These are phyloP conservation scores for Salmo trutta DNA, from an alignment of 2,797 vertebrate genomes.

Conservation along the genomic window DNA sequence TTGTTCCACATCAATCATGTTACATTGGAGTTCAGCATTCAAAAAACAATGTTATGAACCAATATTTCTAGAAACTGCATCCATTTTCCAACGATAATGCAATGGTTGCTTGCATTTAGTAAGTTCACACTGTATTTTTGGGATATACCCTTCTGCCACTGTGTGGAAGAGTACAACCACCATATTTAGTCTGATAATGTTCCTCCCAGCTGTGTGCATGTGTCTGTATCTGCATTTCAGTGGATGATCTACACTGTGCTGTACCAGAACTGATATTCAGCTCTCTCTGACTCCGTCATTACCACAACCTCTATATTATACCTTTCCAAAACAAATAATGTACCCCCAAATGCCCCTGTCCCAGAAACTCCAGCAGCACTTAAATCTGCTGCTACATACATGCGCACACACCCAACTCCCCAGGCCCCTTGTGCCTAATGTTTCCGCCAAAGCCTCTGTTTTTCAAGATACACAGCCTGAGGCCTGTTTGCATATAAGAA, in stretches of 20 bases:
- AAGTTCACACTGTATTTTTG: constrained; percentile 18
- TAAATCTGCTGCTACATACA: constrained; percentile 39
- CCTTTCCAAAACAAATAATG: constrained; percentile 53
- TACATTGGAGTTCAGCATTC: background rate
- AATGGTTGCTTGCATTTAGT: background rate
- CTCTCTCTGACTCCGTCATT: constrained; percentile 30
- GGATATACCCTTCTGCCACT: constrained; percentile 39
- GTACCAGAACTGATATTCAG: constrained; percentile 37
- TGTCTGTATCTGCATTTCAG: constrained; percentile 46
- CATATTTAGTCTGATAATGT: constrained; percentile 51
- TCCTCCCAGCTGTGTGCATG: constrained; percentile 48
- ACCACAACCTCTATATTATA: constrained; percentile 40
- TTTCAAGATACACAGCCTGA: constrained; percentile 32
- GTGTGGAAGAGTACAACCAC: constrained; percentile 49
- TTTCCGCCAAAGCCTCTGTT: constrained; percentile 16
- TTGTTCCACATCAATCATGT: background rate
- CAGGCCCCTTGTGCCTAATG: constrained; percentile 31
- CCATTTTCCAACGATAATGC: background rate
- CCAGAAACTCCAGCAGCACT: constrained; percentile 35
- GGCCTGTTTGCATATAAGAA: constrained; percentile 28
- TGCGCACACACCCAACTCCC: constrained; percentile 6
- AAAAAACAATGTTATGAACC: background rate
- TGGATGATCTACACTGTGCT: constrained; percentile 32
- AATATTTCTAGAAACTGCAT: background rate
- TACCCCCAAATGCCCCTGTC: constrained; percentile 28